Percentiles rank a stretch among this genome's conserved stretches.
phyloP scores from a whole-genome alignment of 2,888 invertebrate genomes.

The Pammene aurita region DNA sequence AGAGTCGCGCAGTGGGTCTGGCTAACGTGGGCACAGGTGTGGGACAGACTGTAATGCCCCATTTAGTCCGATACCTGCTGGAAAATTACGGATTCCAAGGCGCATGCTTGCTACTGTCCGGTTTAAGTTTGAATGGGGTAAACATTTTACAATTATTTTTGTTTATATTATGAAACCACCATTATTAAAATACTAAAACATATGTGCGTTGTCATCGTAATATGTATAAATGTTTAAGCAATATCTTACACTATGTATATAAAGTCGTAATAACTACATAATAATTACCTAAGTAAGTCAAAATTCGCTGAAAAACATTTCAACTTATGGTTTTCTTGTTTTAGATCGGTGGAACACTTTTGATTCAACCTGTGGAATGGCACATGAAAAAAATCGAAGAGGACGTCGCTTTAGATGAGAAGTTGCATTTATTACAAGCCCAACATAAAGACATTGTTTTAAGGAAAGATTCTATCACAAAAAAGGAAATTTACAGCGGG shows the following conservation, averaged over 20 bases:
- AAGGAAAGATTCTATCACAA: constrained; percentile 59
- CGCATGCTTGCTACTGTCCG: constrained; percentile 85
- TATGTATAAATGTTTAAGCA: no score
- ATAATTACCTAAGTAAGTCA: no score
- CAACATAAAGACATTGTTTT: constrained; percentile 61
- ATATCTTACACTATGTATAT: no score
- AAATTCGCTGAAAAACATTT: no score
- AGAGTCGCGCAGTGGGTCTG: constrained; percentile 89
- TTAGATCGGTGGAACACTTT: constrained; percentile 82
- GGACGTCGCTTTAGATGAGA: constrained; percentile 69
- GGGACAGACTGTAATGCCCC: constrained; percentile 89
- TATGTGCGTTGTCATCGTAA: no score
- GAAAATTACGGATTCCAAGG: constrained; percentile 85
- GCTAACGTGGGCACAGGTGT: constrained; percentile 90
- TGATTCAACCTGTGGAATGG: constrained; percentile 84
- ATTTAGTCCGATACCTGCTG: constrained; percentile 85
- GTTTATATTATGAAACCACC: neutral
- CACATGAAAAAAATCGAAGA: constrained; percentile 77
- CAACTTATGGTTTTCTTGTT: constrained; percentile 37
- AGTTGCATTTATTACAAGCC: constrained; percentile 61
- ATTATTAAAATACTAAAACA: no score
- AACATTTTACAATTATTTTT: constrained; percentile 11
- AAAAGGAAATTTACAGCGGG: constrained; percentile 47
- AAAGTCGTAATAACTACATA: no score
- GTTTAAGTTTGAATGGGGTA: constrained; percentile 86